Evolutionary conservation across 2,797 vertebrate species (phyloP).

Genomic region (Gallirallus australis): DNA sequence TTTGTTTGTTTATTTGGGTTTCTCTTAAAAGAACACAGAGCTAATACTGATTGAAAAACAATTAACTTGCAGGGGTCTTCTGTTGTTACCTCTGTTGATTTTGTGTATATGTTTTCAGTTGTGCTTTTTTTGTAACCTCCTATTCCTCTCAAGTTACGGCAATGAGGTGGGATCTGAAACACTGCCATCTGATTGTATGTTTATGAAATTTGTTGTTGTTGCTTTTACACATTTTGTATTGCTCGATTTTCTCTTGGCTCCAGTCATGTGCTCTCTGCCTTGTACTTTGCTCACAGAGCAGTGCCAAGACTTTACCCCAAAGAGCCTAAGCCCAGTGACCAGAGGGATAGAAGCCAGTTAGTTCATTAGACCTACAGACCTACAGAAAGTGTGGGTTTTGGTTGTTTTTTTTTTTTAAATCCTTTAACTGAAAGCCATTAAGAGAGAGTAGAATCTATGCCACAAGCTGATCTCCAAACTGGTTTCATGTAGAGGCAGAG

Average conservation of each 20-base stretch:
- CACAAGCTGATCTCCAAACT: not conserved
- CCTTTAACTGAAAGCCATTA: not conserved
- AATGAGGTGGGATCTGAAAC: not conserved
- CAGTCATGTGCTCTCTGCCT: not conserved
- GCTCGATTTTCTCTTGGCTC: not conserved
- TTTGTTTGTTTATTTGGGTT: not conserved
- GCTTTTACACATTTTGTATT: not conserved
- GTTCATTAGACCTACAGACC: not conserved
- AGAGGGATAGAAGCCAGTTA: not conserved
- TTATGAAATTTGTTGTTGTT: not conserved
- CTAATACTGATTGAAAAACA: not conserved
- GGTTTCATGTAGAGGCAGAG: not conserved
- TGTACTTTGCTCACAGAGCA: not conserved
- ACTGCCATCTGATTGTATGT: not conserved
- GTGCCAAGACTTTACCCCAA: not conserved
- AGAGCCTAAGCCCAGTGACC: not conserved
- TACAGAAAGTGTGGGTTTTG: not conserved
- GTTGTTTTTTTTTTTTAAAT: not conserved
- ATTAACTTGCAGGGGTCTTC: not conserved
- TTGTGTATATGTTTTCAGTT: not conserved
- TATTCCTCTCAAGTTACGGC: not conserved
- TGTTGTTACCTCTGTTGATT: not conserved
- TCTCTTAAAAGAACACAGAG: not conserved
- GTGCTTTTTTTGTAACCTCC: no score
- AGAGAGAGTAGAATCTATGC: not conserved